These are phyloP conservation scores for Stenchaetothrips biformis DNA, from an alignment of 2,888 invertebrate genomes.

Conservation along the genomic window DNA sequence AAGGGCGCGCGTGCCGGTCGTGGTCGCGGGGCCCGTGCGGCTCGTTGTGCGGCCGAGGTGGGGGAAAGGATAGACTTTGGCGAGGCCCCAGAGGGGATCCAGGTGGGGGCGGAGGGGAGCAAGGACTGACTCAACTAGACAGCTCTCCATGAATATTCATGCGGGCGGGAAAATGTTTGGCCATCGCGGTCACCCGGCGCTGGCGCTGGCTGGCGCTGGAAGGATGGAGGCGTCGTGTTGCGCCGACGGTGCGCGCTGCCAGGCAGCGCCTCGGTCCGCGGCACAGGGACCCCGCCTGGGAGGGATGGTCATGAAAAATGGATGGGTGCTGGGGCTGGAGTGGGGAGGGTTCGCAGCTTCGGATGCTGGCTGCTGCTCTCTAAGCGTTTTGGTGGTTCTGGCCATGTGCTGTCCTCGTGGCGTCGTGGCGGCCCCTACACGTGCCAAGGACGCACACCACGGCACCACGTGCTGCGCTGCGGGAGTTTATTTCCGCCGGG, in stretches of 20 bases:
- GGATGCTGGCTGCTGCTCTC: no score
- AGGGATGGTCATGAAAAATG: background rate
- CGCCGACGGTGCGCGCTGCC: no score
- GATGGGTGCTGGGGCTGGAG: background rate
- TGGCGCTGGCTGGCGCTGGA: no score
- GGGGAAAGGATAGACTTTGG: background rate
- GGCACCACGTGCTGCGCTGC: no score
- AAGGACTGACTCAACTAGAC: conserved; percentile 25
- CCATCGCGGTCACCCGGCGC: background rate
- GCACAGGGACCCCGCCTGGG: background rate
- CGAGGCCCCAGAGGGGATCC: background rate
- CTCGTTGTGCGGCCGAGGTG: background rate
- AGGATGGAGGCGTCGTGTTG: no score
- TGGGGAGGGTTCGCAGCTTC: background rate
- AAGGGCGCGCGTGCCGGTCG: conserved; percentile 9
- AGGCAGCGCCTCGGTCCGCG: background rate
- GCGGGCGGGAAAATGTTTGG: background rate
- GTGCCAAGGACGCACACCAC: no score
- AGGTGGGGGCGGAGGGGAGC: background rate
- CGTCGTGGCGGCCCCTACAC: no score
- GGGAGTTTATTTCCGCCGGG: no score
- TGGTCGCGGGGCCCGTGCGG: background rate
- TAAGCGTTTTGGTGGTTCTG: no score
- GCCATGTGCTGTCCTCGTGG: no score
- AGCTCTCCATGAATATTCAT: conserved; percentile 18